These are phyloP conservation scores for Calameuta idolon DNA, from an alignment of 2,888 invertebrate species.

Conservation along the genomic window DNA sequence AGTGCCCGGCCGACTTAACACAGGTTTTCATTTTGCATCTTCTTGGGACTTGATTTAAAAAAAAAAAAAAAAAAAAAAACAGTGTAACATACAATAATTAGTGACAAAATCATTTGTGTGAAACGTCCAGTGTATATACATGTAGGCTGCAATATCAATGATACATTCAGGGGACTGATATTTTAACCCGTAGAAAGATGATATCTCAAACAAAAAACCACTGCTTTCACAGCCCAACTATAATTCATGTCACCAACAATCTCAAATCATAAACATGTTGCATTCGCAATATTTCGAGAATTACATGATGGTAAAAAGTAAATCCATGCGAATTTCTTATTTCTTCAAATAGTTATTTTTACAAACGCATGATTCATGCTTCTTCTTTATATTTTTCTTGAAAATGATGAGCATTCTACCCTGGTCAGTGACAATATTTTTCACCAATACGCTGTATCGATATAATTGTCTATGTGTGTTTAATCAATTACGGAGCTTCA, in stretches of 20 bases:
- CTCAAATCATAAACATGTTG: neutral
- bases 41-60: neutral
- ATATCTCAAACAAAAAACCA: neutral
- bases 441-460: neutral
- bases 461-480: neutral
- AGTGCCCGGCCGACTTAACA: neutral
- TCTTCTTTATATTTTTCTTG: neutral
- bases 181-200: neutral
- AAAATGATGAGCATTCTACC: neutral
- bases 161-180: neutral
- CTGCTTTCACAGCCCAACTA: neutral
- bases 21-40: neutral
- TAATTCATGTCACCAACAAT: neutral
- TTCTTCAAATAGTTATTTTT: neutral
- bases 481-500: neutral
- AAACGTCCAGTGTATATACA: neutral
- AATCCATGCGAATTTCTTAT: neutral
- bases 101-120: neutral
- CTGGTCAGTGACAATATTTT: no score
- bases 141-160: neutral
- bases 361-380: neutral
- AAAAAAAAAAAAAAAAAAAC: neutral
- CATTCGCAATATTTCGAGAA: neutral
- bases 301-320: neutral
- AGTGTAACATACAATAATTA: neutral